Evolutionary conservation across 1,140 invertebrate species (phyloP).

Genomic region (Lethrus apterus): DNA sequence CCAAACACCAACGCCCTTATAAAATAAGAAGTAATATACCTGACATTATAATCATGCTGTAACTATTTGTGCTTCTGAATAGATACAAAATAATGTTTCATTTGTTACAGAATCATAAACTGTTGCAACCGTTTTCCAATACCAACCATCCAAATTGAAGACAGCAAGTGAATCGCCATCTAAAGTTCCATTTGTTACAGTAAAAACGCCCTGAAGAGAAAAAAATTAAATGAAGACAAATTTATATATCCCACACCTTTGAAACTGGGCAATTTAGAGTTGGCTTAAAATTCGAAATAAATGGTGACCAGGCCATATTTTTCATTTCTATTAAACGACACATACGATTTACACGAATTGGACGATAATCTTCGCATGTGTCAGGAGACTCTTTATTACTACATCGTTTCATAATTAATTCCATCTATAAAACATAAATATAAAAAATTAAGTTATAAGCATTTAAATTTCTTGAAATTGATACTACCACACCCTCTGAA

Average conservation of each 20-base stretch:
- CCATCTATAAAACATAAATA: too few species aligned
- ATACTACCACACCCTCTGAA: too few species aligned
- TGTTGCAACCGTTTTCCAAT: constrained; percentile 16
- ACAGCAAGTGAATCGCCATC: constrained; percentile 13
- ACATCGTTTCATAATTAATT: constrained; percentile 6
- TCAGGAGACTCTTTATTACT: constrained; percentile 14
- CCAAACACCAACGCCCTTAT: too few species aligned
- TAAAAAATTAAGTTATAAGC: too few species aligned
- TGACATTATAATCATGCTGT: constrained; percentile 5
- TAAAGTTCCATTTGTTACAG: constrained; percentile 15
- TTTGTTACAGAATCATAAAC: constrained; percentile 1
- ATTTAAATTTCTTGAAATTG: too few species aligned
- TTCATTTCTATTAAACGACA: constrained; percentile 5
- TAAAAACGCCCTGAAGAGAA: constrained; percentile 15
- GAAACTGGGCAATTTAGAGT: constrained; percentile 11
- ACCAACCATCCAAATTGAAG: constrained; percentile 14
- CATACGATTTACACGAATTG: constrained; percentile 8
- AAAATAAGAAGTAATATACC: too few species aligned
- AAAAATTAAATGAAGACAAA: background rate
- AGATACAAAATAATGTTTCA: constrained; percentile 1
- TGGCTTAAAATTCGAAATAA: constrained; percentile 7
- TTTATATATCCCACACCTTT: constrained; percentile 8
- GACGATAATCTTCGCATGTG: constrained; percentile 17
- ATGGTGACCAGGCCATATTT: constrained; percentile 11
- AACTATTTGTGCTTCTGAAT: constrained; percentile 15